Conservation (phyloP, 1,140 invertebrate genomes). For the Pantala flavescens region DNA sequence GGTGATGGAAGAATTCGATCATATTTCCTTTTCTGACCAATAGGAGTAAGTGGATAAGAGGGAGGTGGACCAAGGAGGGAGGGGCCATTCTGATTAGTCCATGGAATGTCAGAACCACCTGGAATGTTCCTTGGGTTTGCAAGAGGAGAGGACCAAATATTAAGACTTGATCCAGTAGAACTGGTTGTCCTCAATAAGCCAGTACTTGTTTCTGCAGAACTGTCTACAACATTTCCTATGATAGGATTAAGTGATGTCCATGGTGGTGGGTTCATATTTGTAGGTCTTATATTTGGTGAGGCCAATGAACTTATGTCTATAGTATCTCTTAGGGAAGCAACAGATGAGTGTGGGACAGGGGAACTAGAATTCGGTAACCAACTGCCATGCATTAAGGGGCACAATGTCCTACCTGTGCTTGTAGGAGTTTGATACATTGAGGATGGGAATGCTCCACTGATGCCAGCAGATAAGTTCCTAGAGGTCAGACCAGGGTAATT, state of each 20-base stretch:
- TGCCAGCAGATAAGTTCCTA: constrained; percentile 9
- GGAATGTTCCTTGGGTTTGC: constrained; percentile 5
- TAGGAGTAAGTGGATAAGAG: constrained; percentile 26
- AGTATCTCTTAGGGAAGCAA: neutral
- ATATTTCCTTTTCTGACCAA: constrained; percentile 41
- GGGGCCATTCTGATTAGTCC: constrained; percentile 1
- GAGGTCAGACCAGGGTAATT: constrained; percentile 13
- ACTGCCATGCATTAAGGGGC: neutral
- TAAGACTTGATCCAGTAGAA: constrained; percentile 19
- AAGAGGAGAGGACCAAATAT: constrained; percentile 22
- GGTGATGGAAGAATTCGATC: constrained; percentile 40
- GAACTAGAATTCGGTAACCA: neutral
- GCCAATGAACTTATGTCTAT: neutral
- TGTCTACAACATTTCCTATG: neutral
- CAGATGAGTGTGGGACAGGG: neutral
- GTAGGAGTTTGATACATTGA: neutral
- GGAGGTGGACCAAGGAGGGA: constrained; percentile 16
- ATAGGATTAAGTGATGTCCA: neutral
- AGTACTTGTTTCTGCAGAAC: constrained; percentile 1
- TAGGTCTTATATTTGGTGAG: neutral
- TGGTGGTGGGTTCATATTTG: neutral
- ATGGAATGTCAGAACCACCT: constrained; percentile 8
- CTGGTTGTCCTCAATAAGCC: constrained; percentile 14
- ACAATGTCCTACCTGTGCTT: neutral
- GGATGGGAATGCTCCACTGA: neutral